Evolutionary conservation across 2,797 vertebrate genomes (phyloP).

Genomic region (Syncerus caffer): DNA sequence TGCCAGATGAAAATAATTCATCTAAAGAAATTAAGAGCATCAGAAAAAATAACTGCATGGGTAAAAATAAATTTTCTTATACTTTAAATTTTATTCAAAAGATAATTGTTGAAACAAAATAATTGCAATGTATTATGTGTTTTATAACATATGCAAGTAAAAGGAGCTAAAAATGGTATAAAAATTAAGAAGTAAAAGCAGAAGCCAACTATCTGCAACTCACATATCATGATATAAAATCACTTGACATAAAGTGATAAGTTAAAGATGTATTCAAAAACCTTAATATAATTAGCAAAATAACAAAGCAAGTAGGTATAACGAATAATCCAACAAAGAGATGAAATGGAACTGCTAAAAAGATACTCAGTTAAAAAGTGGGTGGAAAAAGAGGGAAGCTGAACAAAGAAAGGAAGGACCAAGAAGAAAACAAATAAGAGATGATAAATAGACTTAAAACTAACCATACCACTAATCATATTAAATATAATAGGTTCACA

Average conservation of each 20-base stretch:
- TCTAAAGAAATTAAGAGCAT: neutral
- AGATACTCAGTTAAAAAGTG: neutral
- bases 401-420: neutral
- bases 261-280: neutral
- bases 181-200: neutral
- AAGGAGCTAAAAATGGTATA: neutral
- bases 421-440: neutral
- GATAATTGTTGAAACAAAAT: neutral
- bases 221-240: neutral
- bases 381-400: neutral
- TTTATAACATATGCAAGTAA: neutral
- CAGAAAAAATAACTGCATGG: neutral
- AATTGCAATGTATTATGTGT: neutral
- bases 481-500: neutral
- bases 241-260: neutral
- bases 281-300: neutral
- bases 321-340: neutral
- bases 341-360: neutral
- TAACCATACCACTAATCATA: neutral
- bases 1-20: neutral
- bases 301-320: neutral
- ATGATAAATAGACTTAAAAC: neutral
- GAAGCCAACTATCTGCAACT: neutral
- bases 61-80: neutral
- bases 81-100: neutral